Conservation (phyloP, 2,797 vertebrate species). For the Botia kubotai region DNA sequence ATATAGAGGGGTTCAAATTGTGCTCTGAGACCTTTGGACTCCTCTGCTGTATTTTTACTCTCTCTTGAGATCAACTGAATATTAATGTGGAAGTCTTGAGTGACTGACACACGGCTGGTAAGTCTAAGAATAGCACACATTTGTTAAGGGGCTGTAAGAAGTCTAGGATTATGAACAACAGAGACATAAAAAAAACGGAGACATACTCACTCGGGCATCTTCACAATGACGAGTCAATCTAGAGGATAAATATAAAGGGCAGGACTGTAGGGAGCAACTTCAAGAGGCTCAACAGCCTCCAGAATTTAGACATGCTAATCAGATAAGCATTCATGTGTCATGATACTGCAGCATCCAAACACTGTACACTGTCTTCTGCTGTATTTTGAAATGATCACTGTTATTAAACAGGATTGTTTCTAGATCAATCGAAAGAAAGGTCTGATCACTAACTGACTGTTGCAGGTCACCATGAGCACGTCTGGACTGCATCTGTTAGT, state of each 20-base stretch:
- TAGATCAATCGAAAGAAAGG: not conserved
- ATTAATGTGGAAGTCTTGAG: conserved; percentile 2
- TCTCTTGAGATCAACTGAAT: not conserved
- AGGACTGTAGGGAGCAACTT: conserved; percentile 51
- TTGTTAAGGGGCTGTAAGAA: conserved; percentile 8
- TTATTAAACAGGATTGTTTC: not conserved
- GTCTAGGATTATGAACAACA: conserved; percentile 55
- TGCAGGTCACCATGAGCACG: not conserved
- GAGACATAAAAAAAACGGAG: conserved; percentile 57
- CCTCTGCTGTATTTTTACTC: no score
- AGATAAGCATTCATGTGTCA: not conserved
- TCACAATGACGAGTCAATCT: conserved; percentile 69
- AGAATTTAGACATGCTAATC: conserved; percentile 35
- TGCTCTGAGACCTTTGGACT: no score
- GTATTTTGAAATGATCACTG: not conserved
- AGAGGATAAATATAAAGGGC: conserved; percentile 76
- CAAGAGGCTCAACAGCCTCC: conserved; percentile 40
- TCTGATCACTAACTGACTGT: not conserved
- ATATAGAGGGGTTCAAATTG: not conserved
- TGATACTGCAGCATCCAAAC: not conserved
- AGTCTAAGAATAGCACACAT: conserved; percentile 53
- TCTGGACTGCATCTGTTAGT: conserved; percentile 56
- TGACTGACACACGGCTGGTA: not conserved
- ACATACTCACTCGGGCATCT: conserved; percentile 81
- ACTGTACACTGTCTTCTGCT: not conserved